Percentiles rank a stretch among this genome's conserved stretches.
Evolutionary conservation across 2,888 invertebrate species (phyloP).

Genomic region (Acronicta leporina): DNA sequence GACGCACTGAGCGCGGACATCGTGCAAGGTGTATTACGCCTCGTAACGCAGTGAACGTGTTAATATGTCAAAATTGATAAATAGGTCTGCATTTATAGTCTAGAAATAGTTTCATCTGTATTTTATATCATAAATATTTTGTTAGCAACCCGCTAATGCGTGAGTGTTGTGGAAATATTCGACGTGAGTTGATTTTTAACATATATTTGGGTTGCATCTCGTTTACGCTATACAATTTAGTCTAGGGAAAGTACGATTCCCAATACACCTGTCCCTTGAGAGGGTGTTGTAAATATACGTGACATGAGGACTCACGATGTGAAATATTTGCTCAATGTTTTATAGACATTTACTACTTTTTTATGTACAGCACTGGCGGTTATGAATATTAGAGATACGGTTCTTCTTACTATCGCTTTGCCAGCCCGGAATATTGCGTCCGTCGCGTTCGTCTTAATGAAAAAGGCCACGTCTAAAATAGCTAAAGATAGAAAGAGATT

Average conservation of each 20-base stretch:
- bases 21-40: no score
- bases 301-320: conserved; percentile 53
- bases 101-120: conserved; percentile 45
- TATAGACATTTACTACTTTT: conserved; percentile 55
- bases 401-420: conserved; percentile 40
- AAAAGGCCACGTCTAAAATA: conserved; percentile 48
- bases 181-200: conserved; percentile 26
- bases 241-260: conserved; percentile 33
- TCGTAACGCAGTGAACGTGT: no score
- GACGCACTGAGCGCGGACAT: no score
- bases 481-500: conserved; percentile 47
- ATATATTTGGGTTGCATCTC: conserved; percentile 35
- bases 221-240: conserved; percentile 33
- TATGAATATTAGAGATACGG: conserved; percentile 44
- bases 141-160: conserved; percentile 13
- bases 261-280: conserved; percentile 58
- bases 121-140: conserved; percentile 40
- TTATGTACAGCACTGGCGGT: conserved; percentile 45
- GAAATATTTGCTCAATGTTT: conserved; percentile 61
- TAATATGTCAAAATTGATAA: conserved; percentile 47
- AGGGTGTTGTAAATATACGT: conserved; percentile 61
- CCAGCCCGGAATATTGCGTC: conserved; percentile 51
- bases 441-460: conserved; percentile 51
- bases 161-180: conserved; percentile 28
- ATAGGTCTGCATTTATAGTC: conserved; percentile 40